These are phyloP conservation scores for Ceratina calcarata DNA, from an alignment of 1,140 invertebrate species.

Conservation along the genomic window DNA sequence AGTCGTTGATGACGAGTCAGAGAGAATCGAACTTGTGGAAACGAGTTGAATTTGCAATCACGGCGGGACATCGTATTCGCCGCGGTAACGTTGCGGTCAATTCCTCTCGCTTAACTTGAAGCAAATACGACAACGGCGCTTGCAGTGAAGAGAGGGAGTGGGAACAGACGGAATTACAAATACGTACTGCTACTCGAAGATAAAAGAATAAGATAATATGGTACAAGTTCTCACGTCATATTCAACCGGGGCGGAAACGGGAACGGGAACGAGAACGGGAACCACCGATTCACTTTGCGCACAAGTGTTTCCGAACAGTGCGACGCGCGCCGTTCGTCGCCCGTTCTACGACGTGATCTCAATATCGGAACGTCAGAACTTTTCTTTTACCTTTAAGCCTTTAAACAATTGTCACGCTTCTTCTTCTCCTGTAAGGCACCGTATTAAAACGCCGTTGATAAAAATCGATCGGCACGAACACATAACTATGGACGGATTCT, in stretches of 20 bases:
- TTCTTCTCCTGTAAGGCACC: constrained; percentile 1
- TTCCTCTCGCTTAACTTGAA: neutral
- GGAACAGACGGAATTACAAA: neutral
- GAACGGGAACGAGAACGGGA: too few species aligned
- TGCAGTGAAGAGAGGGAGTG: too few species aligned
- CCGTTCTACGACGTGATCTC: neutral
- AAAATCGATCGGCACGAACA: constrained; percentile 25
- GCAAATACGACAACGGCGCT: constrained; percentile 7
- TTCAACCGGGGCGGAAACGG: too few species aligned
- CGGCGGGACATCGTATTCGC: too few species aligned
- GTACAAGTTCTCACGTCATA: too few species aligned
- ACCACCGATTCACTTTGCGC: too few species aligned
- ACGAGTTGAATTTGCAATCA: too few species aligned
- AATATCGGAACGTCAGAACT: neutral
- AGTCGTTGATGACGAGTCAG: too few species aligned
- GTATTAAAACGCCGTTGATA: constrained; percentile 19
- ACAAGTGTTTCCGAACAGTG: neutral
- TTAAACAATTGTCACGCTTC: neutral
- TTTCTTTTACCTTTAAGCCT: constrained; percentile 30
- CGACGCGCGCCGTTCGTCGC: neutral
- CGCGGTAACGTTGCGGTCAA: too few species aligned
- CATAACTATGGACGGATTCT: constrained; percentile 3
- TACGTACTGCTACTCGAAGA: too few species aligned
- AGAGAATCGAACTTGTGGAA: neutral
- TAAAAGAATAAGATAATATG: neutral